Percentiles rank a stretch among this genome's conserved stretches.
Evolutionary conservation across 2,113 vertebrate genomes (phyloP).

Genomic region (Pelecanus crispus): DNA sequence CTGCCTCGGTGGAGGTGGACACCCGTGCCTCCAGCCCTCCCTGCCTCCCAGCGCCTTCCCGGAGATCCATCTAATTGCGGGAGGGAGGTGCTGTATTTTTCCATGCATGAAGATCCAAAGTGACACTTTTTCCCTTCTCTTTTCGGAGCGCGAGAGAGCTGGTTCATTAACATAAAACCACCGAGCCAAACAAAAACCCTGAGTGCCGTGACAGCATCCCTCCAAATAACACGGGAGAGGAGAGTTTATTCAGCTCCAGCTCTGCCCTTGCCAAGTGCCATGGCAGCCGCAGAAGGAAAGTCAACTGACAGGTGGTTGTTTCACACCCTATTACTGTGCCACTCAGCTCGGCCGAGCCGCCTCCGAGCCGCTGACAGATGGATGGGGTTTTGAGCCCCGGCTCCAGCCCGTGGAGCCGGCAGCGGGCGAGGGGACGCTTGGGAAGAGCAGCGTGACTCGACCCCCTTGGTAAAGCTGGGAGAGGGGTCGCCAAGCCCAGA

Average conservation of each 20-base stretch:
- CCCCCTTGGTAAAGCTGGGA: neutral
- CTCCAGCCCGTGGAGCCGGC: neutral
- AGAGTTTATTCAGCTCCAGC: neutral
- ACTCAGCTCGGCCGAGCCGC: neutral
- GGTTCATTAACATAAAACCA: constrained; percentile 12
- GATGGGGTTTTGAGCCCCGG: neutral
- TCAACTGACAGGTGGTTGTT: constrained; percentile 20
- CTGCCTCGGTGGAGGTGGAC: neutral
- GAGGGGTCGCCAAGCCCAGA: neutral
- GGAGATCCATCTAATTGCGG: neutral
- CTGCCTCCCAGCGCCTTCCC: neutral
- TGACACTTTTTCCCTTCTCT: neutral
- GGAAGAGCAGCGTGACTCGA: neutral
- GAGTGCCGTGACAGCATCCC: neutral
- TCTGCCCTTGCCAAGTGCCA: constrained; percentile 23
- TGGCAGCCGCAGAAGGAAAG: neutral
- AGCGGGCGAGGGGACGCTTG: neutral
- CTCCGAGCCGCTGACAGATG: neutral
- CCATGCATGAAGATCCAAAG: constrained; percentile 25
- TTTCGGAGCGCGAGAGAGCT: neutral
- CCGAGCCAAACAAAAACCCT: neutral
- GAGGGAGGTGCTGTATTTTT: constrained; percentile 30
- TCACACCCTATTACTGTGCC: neutral
- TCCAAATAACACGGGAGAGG: neutral
- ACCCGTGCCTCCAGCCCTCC: neutral